phyloP scores from a whole-genome alignment of 37 sponge, comb jelly and placozoan species.

The Oopsacas minuta region DNA sequence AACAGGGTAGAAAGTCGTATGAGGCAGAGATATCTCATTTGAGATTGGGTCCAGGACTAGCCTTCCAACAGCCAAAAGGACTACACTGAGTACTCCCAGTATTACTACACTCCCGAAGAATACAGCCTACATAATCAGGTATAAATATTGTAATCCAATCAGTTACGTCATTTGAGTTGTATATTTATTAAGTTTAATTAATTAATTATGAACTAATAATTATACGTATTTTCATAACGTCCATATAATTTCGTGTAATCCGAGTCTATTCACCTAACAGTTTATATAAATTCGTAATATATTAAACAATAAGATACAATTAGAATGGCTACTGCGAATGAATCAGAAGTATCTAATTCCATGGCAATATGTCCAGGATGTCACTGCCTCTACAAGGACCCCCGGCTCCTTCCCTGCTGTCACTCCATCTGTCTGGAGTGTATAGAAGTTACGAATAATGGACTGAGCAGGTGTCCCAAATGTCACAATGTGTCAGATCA shows the following conservation, averaged over 20 bases:
- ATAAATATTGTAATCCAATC: no score
- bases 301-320: no score
- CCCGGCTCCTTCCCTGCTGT: background rate
- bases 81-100: background rate
- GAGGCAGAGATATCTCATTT: background rate
- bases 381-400: background rate
- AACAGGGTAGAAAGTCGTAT: background rate
- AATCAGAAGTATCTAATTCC: background rate
- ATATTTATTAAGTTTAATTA: no score
- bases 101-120: background rate
- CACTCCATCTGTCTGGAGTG: slow-evolving; percentile 1
- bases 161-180: no score
- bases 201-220: no score
- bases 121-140: background rate
- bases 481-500: background rate
- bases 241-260: no score
- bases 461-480: slow-evolving; percentile 3
- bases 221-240: no score
- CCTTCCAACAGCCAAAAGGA: background rate
- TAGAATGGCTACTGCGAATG: background rate
- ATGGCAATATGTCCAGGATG: background rate
- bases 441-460: background rate
- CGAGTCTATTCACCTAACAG: no score
- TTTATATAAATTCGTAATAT: no score
- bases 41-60: background rate